Conservation (phyloP, 2,113 vertebrate genomes). For the Hemicordylus capensis region DNA sequence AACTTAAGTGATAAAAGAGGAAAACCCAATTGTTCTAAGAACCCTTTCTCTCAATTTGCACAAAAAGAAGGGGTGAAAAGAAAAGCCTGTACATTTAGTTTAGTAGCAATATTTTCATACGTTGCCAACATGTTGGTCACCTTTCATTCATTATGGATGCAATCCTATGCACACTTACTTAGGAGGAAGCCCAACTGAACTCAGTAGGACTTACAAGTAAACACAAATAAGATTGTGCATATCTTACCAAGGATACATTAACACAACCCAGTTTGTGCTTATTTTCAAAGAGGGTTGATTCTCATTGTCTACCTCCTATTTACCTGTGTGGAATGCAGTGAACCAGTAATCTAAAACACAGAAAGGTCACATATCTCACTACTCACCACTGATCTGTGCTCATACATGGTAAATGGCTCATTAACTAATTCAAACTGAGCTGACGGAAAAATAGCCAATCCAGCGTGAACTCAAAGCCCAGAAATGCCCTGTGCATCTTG, state of each 20-base stretch:
- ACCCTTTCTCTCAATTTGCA: conserved; percentile 48
- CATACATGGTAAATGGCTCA: too few species aligned
- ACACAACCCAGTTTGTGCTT: neutral
- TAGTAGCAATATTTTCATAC: neutral
- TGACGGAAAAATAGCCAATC: neutral
- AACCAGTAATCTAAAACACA: neutral
- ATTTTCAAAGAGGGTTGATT: neutral
- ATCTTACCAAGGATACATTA: neutral
- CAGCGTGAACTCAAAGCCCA: neutral
- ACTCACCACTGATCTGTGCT: too few species aligned
- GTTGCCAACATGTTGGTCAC: neutral
- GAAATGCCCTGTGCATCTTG: neutral
- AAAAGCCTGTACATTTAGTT: neutral
- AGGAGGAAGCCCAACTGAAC: too few species aligned
- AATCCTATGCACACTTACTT: too few species aligned
- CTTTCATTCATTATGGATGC: neutral
- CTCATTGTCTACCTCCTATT: neutral
- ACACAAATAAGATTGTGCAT: too few species aligned
- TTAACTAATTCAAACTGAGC: neutral
- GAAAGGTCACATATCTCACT: too few species aligned
- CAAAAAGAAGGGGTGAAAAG: conserved; percentile 35
- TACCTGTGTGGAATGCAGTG: neutral
- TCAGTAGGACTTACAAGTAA: too few species aligned
- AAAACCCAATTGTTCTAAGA: conserved; percentile 20
- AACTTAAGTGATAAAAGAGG: conserved; percentile 66